phyloP scores from a whole-genome alignment of 2,113 vertebrate genomes.

The Pardalotus punctatus region DNA sequence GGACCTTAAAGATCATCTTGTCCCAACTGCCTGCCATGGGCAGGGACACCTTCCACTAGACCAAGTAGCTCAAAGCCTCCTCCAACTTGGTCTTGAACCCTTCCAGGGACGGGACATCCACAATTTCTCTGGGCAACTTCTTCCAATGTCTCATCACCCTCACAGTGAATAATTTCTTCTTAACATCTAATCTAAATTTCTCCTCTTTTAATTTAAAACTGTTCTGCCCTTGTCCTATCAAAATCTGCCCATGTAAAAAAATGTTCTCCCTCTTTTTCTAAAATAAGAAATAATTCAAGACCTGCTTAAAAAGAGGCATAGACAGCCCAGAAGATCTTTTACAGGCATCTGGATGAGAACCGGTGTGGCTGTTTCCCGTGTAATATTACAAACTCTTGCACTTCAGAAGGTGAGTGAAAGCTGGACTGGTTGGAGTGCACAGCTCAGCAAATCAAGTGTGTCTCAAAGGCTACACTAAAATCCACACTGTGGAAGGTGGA shows the following conservation, averaged over 20 bases:
- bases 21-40: not conserved
- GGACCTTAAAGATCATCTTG: not conserved
- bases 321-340: not conserved
- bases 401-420: not conserved
- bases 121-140: not conserved
- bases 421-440: not conserved
- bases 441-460: not conserved
- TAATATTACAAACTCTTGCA: not conserved
- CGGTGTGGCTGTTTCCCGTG: accelerated
- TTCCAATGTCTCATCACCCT: not conserved
- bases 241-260: not conserved
- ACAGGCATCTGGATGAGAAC: not conserved
- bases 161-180: not conserved
- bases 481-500: not conserved
- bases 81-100: not conserved
- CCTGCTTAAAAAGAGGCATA: not conserved
- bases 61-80: not conserved
- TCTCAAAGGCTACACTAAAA: not conserved
- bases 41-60: not conserved
- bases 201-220: not conserved
- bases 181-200: not conserved
- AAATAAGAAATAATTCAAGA: not conserved
- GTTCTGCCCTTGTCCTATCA: not conserved
- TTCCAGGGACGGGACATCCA: not conserved
- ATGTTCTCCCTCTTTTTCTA: not conserved